Conservation (phyloP, 2,113 vertebrate species). For the Sander lucioperca region DNA sequence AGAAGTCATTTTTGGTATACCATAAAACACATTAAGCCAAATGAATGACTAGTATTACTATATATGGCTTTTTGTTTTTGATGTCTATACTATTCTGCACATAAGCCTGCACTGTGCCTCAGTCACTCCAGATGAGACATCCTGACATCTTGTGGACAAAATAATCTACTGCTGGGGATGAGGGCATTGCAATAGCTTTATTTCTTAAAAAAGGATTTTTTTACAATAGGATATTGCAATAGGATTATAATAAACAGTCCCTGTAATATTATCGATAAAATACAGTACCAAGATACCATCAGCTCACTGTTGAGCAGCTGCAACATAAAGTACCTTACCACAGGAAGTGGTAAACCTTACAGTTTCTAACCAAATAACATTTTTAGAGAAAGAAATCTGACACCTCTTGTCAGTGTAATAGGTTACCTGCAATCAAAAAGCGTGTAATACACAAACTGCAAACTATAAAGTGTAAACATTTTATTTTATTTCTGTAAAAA, state of each 20-base stretch:
- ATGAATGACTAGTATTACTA: background rate
- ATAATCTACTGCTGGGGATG: background rate
- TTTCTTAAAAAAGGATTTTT: background rate
- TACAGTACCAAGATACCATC: background rate
- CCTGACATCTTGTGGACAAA: slow-evolving; percentile 36
- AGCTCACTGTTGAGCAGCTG: background rate
- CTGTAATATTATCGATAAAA: too few species aligned
- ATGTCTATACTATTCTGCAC: background rate
- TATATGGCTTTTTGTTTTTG: background rate
- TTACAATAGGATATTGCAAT: background rate
- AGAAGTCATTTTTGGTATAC: background rate
- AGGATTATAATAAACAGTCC: too few species aligned
- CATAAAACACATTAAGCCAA: background rate
- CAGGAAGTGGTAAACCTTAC: background rate
- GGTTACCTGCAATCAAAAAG: background rate
- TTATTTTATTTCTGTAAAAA: slow-evolving; percentile 9
- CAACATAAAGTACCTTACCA: background rate
- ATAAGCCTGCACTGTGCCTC: background rate
- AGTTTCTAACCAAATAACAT: background rate
- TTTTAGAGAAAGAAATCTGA: too few species aligned
- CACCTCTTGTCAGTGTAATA: too few species aligned
- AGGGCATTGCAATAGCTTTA: background rate
- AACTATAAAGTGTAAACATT: background rate
- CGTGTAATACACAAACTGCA: background rate
- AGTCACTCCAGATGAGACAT: background rate